Evolutionary conservation across 2,797 vertebrate genomes (phyloP).

Genomic region (Argyrosomus regius): DNA sequence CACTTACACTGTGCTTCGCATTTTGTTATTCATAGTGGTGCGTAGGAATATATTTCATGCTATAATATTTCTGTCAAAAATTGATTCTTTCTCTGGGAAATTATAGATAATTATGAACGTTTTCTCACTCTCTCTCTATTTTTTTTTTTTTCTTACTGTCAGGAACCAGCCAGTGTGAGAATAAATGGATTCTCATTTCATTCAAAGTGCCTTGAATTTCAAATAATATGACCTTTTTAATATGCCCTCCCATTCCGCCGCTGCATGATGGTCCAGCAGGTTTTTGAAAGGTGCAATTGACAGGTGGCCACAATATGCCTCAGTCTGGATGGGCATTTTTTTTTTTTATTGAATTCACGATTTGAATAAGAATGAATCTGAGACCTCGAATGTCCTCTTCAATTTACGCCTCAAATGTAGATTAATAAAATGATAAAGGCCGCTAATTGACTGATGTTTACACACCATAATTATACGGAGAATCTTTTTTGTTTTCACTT

Average conservation of each 20-base stretch:
- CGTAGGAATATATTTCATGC: conserved; percentile 56
- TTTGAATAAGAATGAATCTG: conserved; percentile 57
- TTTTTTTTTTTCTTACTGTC: conserved; percentile 20
- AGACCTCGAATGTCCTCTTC: conserved; percentile 25
- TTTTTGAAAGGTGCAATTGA: conserved; percentile 73
- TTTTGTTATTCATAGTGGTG: conserved; percentile 57
- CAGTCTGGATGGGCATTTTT: conserved; percentile 30
- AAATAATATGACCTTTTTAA: conserved; percentile 81
- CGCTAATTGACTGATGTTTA: conserved; percentile 24
- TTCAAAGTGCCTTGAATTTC: conserved; percentile 70
- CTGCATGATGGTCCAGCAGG: conserved; percentile 60
- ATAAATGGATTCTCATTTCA: conserved; percentile 70
- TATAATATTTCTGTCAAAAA: conserved; percentile 64
- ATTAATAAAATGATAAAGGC: conserved; percentile 29
- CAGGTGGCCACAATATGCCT: conserved; percentile 64
- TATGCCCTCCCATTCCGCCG: conserved; percentile 66
- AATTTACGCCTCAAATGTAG: conserved; percentile 46
- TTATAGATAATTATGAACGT: conserved; percentile 62
- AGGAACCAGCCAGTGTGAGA: conserved; percentile 37
- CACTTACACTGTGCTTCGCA: conserved; percentile 47
- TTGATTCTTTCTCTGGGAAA: conserved; percentile 61
- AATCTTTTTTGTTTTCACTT: neutral
- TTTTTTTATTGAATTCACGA: conserved; percentile 60
- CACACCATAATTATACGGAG: neutral
- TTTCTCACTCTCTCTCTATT: neutral